Percentiles rank a stretch among this genome's conserved stretches.
phyloP scores from a whole-genome alignment of 2,888 invertebrate genomes.

The Gryllus longicercus region DNA sequence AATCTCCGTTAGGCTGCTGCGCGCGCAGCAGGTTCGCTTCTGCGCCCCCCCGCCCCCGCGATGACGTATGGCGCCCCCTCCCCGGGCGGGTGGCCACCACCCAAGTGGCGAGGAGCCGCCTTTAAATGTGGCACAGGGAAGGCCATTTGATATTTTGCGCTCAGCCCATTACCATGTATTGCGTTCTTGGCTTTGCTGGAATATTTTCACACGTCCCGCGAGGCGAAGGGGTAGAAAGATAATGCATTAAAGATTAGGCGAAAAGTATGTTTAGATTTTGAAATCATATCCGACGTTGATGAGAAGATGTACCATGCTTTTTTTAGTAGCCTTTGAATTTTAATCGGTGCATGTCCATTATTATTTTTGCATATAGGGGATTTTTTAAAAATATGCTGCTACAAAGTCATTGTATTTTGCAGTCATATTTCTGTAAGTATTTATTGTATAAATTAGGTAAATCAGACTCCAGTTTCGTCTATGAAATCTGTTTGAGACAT shows the following conservation, averaged over 20 bases:
- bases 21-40: background rate
- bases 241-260: background rate
- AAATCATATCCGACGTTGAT: background rate
- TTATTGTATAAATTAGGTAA: too few relatives aligned
- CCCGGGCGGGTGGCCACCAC: background rate
- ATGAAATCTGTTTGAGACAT: too few relatives aligned
- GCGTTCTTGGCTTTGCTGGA: background rate
- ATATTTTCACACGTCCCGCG: background rate
- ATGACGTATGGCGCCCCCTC: background rate
- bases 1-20: background rate
- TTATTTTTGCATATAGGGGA: too few relatives aligned
- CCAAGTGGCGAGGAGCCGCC: background rate
- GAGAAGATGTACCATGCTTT: background rate
- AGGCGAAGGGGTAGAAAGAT: background rate
- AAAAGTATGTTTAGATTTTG: background rate
- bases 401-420: too few relatives aligned
- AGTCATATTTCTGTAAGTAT: too few relatives aligned
- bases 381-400: too few relatives aligned
- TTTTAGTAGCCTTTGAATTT: background rate
- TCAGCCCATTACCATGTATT: background rate
- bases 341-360: too few relatives aligned
- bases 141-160: background rate
- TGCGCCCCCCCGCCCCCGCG: background rate
- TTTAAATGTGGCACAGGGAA: background rate
- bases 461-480: too few relatives aligned